Percentiles rank a stretch among this genome's conserved stretches.
Conservation (phyloP, 2,888 invertebrate genomes). For the Ichneumoninae sp. region DNA sequence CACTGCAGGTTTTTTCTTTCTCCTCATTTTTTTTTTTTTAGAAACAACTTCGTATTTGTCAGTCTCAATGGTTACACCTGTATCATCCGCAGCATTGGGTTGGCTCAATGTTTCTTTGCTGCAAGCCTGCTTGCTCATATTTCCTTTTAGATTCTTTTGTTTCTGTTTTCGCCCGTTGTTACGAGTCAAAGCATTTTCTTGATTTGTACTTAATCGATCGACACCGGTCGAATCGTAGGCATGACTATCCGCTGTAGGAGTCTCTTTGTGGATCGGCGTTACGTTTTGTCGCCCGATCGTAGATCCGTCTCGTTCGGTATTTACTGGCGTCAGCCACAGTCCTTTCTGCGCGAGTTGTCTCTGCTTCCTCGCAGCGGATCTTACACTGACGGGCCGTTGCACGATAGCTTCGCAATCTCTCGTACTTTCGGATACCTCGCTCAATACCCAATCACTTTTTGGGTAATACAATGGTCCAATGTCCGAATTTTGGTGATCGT, state of each 20-base stretch:
- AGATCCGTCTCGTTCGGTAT: neutral
- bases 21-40: conserved; percentile 35
- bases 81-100: conserved; percentile 14
- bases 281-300: neutral
- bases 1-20: conserved; percentile 31
- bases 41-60: conserved; percentile 65
- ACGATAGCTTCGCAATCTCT: neutral
- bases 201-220: neutral
- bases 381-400: neutral
- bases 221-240: too few species aligned
- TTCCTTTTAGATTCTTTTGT: neutral
- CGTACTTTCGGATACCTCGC: neutral
- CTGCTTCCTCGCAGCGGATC: neutral
- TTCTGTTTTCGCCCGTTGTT: neutral
- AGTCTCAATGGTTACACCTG: conserved; percentile 12
- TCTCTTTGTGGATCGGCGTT: neutral
- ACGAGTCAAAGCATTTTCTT: neutral
- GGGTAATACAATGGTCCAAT: neutral
- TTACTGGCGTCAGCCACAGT: conserved; percentile 37
- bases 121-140: conserved; percentile 17
- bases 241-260: neutral
- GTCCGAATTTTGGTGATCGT: neutral
- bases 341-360: conserved; percentile 34
- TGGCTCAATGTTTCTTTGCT: neutral
- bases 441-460: conserved; percentile 3